Base-by-base conservation (phyloP, 2,797 vertebrate genomes). In the Eulemur coronatus region DNA sequence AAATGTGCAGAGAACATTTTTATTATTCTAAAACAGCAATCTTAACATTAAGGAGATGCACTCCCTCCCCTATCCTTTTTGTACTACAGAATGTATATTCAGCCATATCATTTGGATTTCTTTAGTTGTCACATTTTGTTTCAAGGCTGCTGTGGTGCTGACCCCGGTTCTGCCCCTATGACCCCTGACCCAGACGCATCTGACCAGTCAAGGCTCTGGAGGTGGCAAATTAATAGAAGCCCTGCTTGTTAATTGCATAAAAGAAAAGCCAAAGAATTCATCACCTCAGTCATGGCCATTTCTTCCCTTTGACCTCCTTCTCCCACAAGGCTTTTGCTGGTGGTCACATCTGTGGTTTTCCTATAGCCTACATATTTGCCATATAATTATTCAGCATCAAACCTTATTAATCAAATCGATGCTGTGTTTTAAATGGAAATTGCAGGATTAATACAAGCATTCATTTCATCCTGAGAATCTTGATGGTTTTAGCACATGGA, bases 271-370 rank as follows among this genome's bases (percentile, higher is more conserved):
- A 99, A 99, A 99, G 99, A 99, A 99, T 99, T 99, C 99, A 99
- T 99, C 99, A 99, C 99, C 99, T 99, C 99, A 99, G 99, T 99
- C 99, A 99, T 99, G 99, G 99, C 99, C 99, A 99, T 99, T 99
- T 99, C 99, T 99, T 99, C 98, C 98, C 99, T 99, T 99, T 99
- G 99, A 99, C 99, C 99, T 98, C 97, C 96, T 98, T 99, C 99
- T 99, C 99, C 99, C 99, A 99, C 97, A 99, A 99, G 99, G 98
- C 98, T 98, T 99, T 99, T 98, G 98, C 98, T 99, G 98, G 99
- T 99, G 99, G 99, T 98, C 99, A 99, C 99, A 99, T 99, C 99
- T 99, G 99, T 99, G 99, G 98, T 99, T 99, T 99, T 99, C 98
- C 99, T 99, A 99, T 99, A 99, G 98, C 99, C 98, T 99, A 99